phyloP scores from a whole-genome alignment of 2,113 vertebrate species.

The Agelaius tricolor region DNA sequence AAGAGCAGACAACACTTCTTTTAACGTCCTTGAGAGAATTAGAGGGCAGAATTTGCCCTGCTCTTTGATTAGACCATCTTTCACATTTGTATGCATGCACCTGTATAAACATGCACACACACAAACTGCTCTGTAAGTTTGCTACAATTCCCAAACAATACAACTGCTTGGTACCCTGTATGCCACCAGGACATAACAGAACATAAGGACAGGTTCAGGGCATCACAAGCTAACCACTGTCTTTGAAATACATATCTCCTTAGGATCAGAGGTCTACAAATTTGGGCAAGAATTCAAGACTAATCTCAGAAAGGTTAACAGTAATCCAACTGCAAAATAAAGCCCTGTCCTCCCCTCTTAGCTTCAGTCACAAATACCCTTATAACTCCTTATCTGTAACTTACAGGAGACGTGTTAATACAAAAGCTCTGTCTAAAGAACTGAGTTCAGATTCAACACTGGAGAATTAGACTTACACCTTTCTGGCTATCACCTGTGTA shows the following conservation, averaged over 20 bases:
- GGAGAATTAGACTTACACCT: neutral
- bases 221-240: neutral
- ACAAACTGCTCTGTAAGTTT: neutral
- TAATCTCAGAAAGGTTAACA: neutral
- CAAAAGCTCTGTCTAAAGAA: neutral
- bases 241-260: neutral
- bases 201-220: neutral
- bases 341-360: neutral
- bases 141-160: neutral
- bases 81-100: neutral
- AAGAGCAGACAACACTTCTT: neutral
- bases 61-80: neutral
- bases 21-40: neutral
- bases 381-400: accelerated
- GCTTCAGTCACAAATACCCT: neutral
- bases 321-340: neutral
- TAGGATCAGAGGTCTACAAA: neutral
- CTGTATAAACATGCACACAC: neutral
- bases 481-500: neutral
- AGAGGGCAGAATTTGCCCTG: neutral
- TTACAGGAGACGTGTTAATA: neutral
- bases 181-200: neutral
- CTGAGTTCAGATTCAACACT: neutral
- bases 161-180: neutral
- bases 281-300: neutral